Percentiles rank a stretch among this genome's conserved stretches.
These are phyloP conservation scores for Suillia variegata DNA, from an alignment of 2,888 invertebrate species.

Conservation along the genomic window DNA sequence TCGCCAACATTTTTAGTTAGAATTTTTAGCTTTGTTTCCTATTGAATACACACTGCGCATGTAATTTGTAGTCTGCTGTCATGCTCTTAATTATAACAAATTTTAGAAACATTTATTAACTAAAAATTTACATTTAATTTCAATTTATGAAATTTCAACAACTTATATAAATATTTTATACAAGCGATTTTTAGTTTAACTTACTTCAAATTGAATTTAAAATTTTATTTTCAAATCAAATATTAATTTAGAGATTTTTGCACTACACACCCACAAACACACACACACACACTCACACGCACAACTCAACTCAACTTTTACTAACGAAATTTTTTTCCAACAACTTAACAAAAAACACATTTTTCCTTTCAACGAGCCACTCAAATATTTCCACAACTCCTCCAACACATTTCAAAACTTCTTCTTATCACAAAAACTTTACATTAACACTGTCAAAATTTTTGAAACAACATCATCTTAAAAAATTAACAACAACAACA, in stretches of 20 bases:
- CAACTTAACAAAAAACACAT: background rate
- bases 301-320: too few species aligned
- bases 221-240: too few species aligned
- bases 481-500: too few species aligned
- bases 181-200: too few species aligned
- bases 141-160: background rate
- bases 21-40: too few species aligned
- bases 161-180: background rate
- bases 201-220: too few species aligned
- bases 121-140: background rate
- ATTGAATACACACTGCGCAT: too few species aligned
- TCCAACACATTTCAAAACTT: background rate
- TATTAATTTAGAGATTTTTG: too few species aligned
- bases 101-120: background rate
- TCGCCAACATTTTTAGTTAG: too few species aligned
- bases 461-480: constrained; percentile 1
- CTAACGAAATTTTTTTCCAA: background rate
- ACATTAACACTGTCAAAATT: background rate
- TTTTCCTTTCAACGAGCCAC: background rate
- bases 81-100: too few species aligned
- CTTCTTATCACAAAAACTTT: background rate
- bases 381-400: background rate
- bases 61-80: too few species aligned
- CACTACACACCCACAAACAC: background rate
- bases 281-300: background rate